Evolutionary conservation across 2,113 vertebrate genomes (phyloP), one percentile per base, ranked within the genome.

Genomic region (Cryptoleucopteryx plumbea): DNA sequence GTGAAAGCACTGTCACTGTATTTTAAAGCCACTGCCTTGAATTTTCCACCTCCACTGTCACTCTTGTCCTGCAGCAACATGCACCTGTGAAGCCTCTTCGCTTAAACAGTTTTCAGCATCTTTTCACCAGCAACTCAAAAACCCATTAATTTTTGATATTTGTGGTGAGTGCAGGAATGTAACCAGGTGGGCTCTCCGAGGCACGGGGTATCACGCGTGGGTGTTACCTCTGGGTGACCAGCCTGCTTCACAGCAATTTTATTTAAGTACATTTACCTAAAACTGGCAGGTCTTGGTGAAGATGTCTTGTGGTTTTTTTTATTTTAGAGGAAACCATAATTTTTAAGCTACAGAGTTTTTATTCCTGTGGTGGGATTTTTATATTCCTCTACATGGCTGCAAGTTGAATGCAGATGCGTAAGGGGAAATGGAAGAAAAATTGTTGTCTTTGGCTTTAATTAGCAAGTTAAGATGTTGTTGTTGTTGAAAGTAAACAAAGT

Each of bases 381-480:
- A 4, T 4, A 2, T 38, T n/a, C 36, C 25, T 16, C 34, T 7
- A 9, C 48, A 21, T 20, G 18, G n/a, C 53, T 26, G 16, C 11
- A 1, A 8, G 31, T 27, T 19, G 52, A 40, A 23, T 2, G 1
- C 23, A 14, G 43, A 10, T 1, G 3, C 1, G 0, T 25, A 19
- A 38, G 18, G 48, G 18, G 12, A 4, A n/a, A 42, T 62, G 67
- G 47, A 62, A 31, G 10, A 14, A 58, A n/a, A 32, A 6, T 5
- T 4, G 4, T 29, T 31, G 20, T 9, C 21, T 53, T 77, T 42
- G 31, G 25, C 53, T 45, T 40, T 50, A 73, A 73, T n/a, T 18
- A 38, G 29, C 11, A 62, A 68, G 22, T 45, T 47, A 16, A 72
- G 31, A 5, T 53, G 27, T 10, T 52, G 26, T 27, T 71, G 26